A percentile compares a stretch with the other conserved stretches of the same genome.
Conservation (phyloP, 1,140 invertebrate species). For the Agrilus planipennis region DNA sequence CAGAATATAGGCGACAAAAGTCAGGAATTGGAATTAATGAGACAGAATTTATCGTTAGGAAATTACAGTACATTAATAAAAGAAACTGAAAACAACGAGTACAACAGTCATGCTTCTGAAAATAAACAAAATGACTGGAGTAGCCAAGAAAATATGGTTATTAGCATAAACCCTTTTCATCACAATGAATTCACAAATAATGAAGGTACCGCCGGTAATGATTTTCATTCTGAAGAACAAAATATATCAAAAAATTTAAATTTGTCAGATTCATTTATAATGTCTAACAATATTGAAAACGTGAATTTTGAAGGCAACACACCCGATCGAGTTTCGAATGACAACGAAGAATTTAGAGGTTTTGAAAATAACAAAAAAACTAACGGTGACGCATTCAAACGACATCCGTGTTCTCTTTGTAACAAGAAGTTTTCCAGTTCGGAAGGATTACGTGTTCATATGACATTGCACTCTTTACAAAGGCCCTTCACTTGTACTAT, state of each 20-base stretch:
- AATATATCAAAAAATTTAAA: constrained; percentile 2
- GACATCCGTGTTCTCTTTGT: constrained; percentile 38
- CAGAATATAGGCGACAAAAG: constrained; percentile 21
- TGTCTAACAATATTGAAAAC: constrained; percentile 20
- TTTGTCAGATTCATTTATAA: constrained; percentile 12
- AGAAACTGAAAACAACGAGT: constrained; percentile 10
- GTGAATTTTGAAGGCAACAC: constrained; percentile 17
- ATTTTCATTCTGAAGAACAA: constrained; percentile 4
- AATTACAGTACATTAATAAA: constrained; percentile 15
- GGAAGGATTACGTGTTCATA: constrained; percentile 24
- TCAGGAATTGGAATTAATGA: constrained; percentile 23
- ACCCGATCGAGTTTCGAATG: constrained; percentile 33
- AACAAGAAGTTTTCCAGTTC: constrained; percentile 38
- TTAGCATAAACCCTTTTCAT: constrained; percentile 44
- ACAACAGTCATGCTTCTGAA: constrained; percentile 6
- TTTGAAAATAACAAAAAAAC: constrained; percentile 1
- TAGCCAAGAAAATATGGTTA: constrained; percentile 40
- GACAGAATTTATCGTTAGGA: constrained; percentile 20
- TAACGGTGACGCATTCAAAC: constrained; percentile 1
- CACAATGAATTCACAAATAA: constrained; percentile 21
- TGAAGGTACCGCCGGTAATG: constrained; percentile 8
- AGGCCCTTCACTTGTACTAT: constrained; percentile 40
- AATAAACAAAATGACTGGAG: constrained; percentile 14
- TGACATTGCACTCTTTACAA: constrained; percentile 17
- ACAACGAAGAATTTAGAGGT: constrained; percentile 8